Evolutionary conservation across 2,888 invertebrate genomes (phyloP), one percentile per base, ranked within the genome.

Genomic region (Clusia tigrina): DNA sequence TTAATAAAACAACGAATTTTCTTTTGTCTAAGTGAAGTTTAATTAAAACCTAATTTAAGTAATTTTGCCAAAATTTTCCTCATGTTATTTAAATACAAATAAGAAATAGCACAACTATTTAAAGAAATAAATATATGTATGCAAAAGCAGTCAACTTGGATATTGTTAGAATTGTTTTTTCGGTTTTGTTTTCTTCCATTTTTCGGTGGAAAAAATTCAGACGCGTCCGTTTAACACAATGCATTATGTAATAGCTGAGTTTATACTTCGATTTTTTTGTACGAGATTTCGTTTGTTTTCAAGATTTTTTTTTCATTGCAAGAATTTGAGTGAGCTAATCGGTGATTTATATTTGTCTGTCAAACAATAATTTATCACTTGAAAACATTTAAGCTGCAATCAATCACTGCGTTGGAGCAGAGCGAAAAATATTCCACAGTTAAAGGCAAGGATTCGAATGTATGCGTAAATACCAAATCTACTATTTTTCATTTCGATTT

Each of bases 291-390:
- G 10, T 42, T 3, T 42, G 10, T 42, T 42, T 42, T 42, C 18
- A 10, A 42, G 18, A 6, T 42, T 42, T 10, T 42, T 6, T 6
- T 15, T 17, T 42, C 18, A 17, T 42, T 42, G n/a, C 42, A 5
- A 15, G 22, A 18, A 17, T 55, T 38, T 9, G 15, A 55, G 22
- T 42, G 32, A 32, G 60, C 67, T 69, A 70, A 70, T 69, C 68
- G 68, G 65, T 69, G 71, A 71, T 71, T 71, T 70, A 70, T 71
- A 67, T 71, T 70, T 67, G 63, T 67, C 69, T 69, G 70, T 71
- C 70, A 71, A 67, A 66, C 67, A 64, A 68, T 67, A 71, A 71
- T 68, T 70, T 70, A 70, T 71, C 69, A 70, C 67, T 67, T 67
- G 67, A 64, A 48, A 70, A 68, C 65, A 71, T 70, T 69, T 69